A percentile compares a stretch with the other conserved stretches of the same genome.
Conservation (phyloP, 2,113 vertebrate genomes). For the Lampris megalopsis region DNA sequence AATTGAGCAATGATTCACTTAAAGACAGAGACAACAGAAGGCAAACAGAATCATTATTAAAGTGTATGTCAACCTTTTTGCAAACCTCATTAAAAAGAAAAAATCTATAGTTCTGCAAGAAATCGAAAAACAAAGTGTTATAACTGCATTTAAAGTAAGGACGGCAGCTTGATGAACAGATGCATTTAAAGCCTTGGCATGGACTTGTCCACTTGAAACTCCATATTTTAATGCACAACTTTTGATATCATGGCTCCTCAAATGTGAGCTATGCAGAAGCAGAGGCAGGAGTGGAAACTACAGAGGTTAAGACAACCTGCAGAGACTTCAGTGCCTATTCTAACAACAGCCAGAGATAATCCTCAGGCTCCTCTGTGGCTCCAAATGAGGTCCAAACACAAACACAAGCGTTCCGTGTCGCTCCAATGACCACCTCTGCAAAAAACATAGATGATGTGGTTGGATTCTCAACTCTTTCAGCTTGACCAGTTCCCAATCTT, state of each 20-base stretch:
- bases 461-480: slow-evolving; percentile 13
- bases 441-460: slow-evolving; percentile 35
- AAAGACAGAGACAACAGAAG: slow-evolving; percentile 26
- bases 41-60: slow-evolving; percentile 36
- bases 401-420: neutral
- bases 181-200: slow-evolving; percentile 13
- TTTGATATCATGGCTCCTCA: neutral
- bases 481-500: slow-evolving; percentile 1
- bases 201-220: slow-evolving; percentile 18
- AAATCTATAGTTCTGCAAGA: slow-evolving; percentile 9
- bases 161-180: slow-evolving; percentile 44
- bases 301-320: neutral
- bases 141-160: slow-evolving; percentile 23
- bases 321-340: neutral
- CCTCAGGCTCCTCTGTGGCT: neutral
- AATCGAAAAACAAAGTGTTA: slow-evolving; percentile 8
- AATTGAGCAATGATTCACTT: slow-evolving; percentile 46
- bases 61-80: neutral
- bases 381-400: slow-evolving; percentile 19
- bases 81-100: neutral
- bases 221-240: neutral
- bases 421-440: slow-evolving; percentile 11
- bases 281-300: no score
- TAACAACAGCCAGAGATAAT: neutral
- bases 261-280: no score